Conservation (phyloP, 1,140 invertebrate species). For the Lineus longissimus region DNA sequence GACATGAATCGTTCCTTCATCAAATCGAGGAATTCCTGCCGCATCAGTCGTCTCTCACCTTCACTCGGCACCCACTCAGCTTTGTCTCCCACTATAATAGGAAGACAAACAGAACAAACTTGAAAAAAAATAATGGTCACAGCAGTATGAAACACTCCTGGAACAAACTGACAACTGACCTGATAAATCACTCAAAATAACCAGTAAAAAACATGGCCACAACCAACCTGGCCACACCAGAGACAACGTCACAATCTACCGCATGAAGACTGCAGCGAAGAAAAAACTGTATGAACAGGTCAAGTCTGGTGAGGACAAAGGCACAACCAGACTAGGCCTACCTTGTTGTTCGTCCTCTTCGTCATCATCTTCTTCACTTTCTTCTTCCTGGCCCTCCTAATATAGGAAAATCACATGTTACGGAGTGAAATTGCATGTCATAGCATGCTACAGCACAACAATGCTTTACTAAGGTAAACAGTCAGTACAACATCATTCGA, state of each 20-base stretch:
- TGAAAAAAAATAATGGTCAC: not conserved
- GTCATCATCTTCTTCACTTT: conserved; percentile 47
- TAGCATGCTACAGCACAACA: not conserved
- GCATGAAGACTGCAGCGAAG: too few species aligned
- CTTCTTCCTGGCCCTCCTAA: conserved; percentile 42
- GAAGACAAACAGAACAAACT: not conserved
- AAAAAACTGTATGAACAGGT: not conserved
- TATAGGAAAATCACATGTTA: not conserved
- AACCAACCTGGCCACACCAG: not conserved
- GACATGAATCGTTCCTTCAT: conserved; percentile 85
- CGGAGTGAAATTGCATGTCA: not conserved
- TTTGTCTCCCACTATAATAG: conserved; percentile 22
- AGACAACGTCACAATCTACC: not conserved
- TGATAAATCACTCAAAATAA: not conserved
- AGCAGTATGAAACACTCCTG: not conserved
- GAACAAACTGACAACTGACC: not conserved
- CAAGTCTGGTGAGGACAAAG: not conserved
- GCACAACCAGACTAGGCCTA: not conserved
- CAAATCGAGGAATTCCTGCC: conserved; percentile 77
- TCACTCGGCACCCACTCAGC: conserved; percentile 29
- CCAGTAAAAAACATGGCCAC: not conserved
- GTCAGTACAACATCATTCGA: not conserved
- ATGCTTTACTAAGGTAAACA: conserved; percentile 6
- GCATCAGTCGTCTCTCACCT: conserved; percentile 61
- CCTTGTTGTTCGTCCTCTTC: conserved; percentile 29